A percentile compares a stretch with the other conserved stretches of the same genome.
phyloP scores from a whole-genome alignment of 2,888 invertebrate genomes.

The Falcaria lacertinaria region DNA sequence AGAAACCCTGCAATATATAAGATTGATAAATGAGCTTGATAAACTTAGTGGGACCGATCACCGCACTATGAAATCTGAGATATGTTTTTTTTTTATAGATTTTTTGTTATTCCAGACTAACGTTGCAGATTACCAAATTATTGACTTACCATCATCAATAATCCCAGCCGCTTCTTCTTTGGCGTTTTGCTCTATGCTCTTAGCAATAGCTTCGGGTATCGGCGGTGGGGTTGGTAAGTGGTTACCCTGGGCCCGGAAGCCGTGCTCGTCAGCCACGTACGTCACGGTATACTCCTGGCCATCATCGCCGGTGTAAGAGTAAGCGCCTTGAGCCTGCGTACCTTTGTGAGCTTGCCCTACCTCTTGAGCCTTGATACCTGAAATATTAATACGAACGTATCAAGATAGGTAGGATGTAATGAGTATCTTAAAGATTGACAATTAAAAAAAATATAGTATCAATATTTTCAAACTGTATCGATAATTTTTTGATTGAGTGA shows the following conservation, averaged over 20 bases:
- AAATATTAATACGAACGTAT: not conserved
- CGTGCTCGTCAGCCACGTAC: slow-evolving; percentile 80
- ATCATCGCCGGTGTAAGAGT: slow-evolving; percentile 79
- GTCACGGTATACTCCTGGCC: slow-evolving; percentile 75
- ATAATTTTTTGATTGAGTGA: too few relatives aligned
- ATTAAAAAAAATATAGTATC: too few relatives aligned
- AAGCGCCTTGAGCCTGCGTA: slow-evolving; percentile 69
- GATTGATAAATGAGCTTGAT: too few relatives aligned
- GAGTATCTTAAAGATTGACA: too few relatives aligned
- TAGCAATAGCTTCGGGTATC: slow-evolving; percentile 76
- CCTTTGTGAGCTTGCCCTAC: slow-evolving; percentile 53
- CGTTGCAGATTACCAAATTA: too few relatives aligned
- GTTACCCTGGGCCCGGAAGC: slow-evolving; percentile 75
- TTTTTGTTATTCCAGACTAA: too few relatives aligned
- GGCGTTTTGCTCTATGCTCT: slow-evolving; percentile 68
- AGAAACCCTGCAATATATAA: too few relatives aligned
- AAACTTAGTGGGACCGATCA: too few relatives aligned
- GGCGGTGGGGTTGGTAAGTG: slow-evolving; percentile 81
- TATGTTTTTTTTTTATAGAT: too few relatives aligned
- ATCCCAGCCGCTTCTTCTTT: slow-evolving; percentile 72
- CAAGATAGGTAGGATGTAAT: too few relatives aligned
- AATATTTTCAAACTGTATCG: too few relatives aligned
- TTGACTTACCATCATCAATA: slow-evolving; percentile 63
- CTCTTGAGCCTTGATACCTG: slow-evolving; percentile 78
- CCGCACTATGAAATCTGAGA: too few relatives aligned